Evolutionary conservation across 2,113 vertebrate species (phyloP), one percentile per base, ranked within the genome.

Genomic region (Collichthys lucidus): DNA sequence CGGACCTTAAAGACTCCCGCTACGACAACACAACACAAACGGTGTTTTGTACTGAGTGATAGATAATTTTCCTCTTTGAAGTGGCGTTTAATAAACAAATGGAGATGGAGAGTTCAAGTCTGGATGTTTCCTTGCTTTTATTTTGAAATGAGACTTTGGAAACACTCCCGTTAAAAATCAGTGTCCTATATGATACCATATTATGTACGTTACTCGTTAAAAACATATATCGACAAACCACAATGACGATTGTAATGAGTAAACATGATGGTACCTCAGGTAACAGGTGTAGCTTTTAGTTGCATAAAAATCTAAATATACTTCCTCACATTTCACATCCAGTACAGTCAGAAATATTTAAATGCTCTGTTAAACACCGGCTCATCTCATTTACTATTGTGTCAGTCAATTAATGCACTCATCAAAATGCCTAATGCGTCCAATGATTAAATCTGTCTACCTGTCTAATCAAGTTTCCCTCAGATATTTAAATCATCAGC

Each of bases 41-140:
- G 14, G 22, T 61, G 50, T 81, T 86, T 86, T 78, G 73, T 15
- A 31, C 60, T 74, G 49, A 62, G 77, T 50, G 61, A 82, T 65
- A 65, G 8, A 88, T 62, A 7, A 62, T 70, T 24, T 64, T 49
- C 24, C 17, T 66, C 65, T 88, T 75, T 83, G 29, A 85, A 55
- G 68, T 65, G 57, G 56, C 3, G 19, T 29, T 61, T 66, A 61
- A 47, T 70, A n/a, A 70, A 62, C 11, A 44, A 40, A 50, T 12
- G n/a, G 9, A 78, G 68, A 75, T 40, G n/a, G 11, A 50, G 4
- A 26, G 46, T 46, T 14, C 35, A 61, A 67, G 29, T 57, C 4
- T 19, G 4, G 22, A 29, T 35, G 53, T 59, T 60, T 56, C 15
- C 29, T 12, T 5, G 24, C 14, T 60, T 56, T 72, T n/a, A 67